A percentile compares a stretch with the other conserved stretches of the same genome.
These are phyloP conservation scores for Tetranychus truncatus DNA, from an alignment of 2,888 invertebrate genomes.

Conservation along the genomic window DNA sequence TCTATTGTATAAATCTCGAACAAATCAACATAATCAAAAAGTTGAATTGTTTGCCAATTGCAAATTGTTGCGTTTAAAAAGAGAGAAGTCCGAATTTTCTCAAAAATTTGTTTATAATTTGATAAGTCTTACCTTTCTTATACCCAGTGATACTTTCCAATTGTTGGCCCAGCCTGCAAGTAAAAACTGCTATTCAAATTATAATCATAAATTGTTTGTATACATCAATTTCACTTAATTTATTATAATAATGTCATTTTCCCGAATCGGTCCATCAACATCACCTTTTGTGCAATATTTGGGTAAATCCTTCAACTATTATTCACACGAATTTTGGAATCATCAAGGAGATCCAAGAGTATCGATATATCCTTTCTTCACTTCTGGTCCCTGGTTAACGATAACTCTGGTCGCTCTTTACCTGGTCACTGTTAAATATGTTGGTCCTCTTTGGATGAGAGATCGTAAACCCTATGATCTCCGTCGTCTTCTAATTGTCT, in stretches of 20 bases:
- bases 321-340: slow-evolving; percentile 15
- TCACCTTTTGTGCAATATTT: not conserved
- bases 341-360: slow-evolving; percentile 15
- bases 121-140: too few relatives aligned
- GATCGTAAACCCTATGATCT: slow-evolving; percentile 16
- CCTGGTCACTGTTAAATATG: slow-evolving; percentile 15
- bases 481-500: slow-evolving; percentile 11
- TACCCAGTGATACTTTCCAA: too few relatives aligned
- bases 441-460: slow-evolving; percentile 18
- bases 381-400: slow-evolving; percentile 10
- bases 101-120: too few relatives aligned
- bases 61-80: too few relatives aligned
- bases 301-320: slow-evolving; percentile 12
- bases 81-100: too few relatives aligned
- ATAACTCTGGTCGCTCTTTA: slow-evolving; percentile 13
- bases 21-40: too few relatives aligned
- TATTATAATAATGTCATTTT: not conserved
- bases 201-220: too few relatives aligned
- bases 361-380: slow-evolving; percentile 13
- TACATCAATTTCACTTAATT: too few relatives aligned
- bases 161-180: too few relatives aligned
- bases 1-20: too few relatives aligned
- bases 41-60: too few relatives aligned
- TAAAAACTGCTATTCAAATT: too few relatives aligned
- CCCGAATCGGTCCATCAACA: slow-evolving; percentile 17